Evolutionary conservation across 1,140 invertebrate genomes (phyloP), one percentile per base, ranked within the genome.

Genomic region (Yoshiicerus persimilis): DNA sequence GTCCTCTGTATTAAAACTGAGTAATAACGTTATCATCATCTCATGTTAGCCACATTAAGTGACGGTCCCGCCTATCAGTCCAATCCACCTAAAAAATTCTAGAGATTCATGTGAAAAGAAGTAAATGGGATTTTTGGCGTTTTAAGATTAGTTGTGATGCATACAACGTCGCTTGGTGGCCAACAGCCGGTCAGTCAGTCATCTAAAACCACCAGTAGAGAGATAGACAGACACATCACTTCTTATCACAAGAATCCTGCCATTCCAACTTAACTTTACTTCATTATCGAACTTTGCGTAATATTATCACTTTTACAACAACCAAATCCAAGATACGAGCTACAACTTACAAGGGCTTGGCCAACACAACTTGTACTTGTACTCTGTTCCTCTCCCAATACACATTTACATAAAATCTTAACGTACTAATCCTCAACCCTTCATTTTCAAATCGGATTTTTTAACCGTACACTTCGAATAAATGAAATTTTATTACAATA

Each of bases 151-250:
- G 75, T 80, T 80, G 75, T 80, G 75, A 80, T 80, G 75, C 75
- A 36, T n/a, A 80, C 32, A 80, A 34, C 75, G 75, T 80, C 75
- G 75, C 75, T 80, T 80, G 75, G 75, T 80, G 75, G 75, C 75
- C 75, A 80, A 80, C 32, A 80, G 75, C 75, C 75, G 75, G 75
- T 80, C 75, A 80, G 75, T 80, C 75, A 80, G 75, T 80, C 75
- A 80, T 80, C 75, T 36, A 80, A 38, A 80, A 20, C 75, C 75
- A 80, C 75, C 75, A 80, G 75, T 80, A 1, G 75, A 80, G 75
- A 80, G 75, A 36, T 80, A 36, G 75, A 80, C 34, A 80, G 75
- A 38, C 34, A 38, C 34, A 80, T 80, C 75, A 80, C 75, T 36
- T 80, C 75, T 80, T 80, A 80, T 80, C 75, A 80, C 27, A 80